Evolutionary conservation across 1,140 invertebrate genomes (phyloP).

Genomic region (Wasmannia auropunctata): DNA sequence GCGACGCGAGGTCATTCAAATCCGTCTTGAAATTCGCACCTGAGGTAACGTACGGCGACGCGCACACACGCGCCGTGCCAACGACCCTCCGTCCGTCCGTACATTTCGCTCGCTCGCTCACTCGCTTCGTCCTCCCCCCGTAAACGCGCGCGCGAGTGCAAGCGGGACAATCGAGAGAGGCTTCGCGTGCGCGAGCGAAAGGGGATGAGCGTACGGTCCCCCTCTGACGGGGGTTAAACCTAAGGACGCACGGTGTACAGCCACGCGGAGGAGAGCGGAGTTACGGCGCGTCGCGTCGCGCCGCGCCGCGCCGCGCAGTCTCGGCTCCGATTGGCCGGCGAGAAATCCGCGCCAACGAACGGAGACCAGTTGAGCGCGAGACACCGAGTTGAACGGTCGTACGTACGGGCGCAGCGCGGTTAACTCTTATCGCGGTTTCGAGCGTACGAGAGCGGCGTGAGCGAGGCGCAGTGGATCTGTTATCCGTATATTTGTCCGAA

Average conservation of each 20-base stretch:
- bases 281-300: slow-evolving; percentile 60
- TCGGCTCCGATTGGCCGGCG: slow-evolving; percentile 76
- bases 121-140: neutral
- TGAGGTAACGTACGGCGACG: slow-evolving; percentile 55
- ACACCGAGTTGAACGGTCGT: slow-evolving; percentile 80
- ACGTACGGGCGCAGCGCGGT: slow-evolving; percentile 56
- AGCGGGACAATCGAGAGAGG: slow-evolving; percentile 22
- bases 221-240: slow-evolving; percentile 65
- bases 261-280: slow-evolving; percentile 61
- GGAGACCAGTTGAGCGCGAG: slow-evolving; percentile 84
- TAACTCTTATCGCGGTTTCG: slow-evolving; percentile 29
- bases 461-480: neutral
- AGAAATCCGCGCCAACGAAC: slow-evolving; percentile 79
- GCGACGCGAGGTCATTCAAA: slow-evolving; percentile 43
- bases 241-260: slow-evolving; percentile 67
- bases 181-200: slow-evolving; percentile 4
- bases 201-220: slow-evolving; percentile 23
- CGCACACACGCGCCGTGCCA: slow-evolving; percentile 36
- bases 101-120: neutral
- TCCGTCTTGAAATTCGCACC: slow-evolving; percentile 58
- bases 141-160: neutral
- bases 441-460: neutral
- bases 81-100: slow-evolving; percentile 22
- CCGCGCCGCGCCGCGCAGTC: slow-evolving; percentile 80
- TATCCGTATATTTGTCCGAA: neutral